Base-by-base conservation (phyloP, 2,113 vertebrate species). In the Ahaetulla prasina region DNA sequence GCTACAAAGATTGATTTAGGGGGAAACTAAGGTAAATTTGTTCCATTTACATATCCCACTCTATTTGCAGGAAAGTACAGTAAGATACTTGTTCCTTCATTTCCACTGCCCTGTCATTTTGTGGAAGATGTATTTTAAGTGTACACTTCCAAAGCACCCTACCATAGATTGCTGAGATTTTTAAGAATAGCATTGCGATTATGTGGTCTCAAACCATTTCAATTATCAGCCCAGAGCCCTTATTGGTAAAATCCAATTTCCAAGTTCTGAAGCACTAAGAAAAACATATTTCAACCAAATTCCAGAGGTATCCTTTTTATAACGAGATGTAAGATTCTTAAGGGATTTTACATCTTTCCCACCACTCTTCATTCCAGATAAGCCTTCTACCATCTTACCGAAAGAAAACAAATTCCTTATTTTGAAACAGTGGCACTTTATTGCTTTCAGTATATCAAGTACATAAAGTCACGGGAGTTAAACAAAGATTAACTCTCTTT, bases 401-500 rank as follows among this genome's bases (percentile, higher is more conserved):
- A 92, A 94, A 94, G 93, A 92, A 96, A 97, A 96, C 95, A 96
- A 97, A 93, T 91, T 74, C 27, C 85, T 95, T 94, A 89, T 60
- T 95, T 93, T 87, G 93, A 88, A 96, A 94, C 85, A 95, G 84
- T 23, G n/a, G 93, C 91, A 45, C 92, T 95, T 95, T 63, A 91
- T 94, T 94, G 89, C 92, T 94, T 94, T 92, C 93, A 95, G 87
- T 49, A 88, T 60, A 88, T n/a, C 47, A 88, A 94, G 57, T 63
- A 60, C 50, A 95, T 88, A 94, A 95, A 92, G 92, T 95, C 94
- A 60, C 45, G 30, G 86, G 94, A 97, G 94, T 96, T 96, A 97
- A 97, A 95, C 94, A 96, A 96, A 96, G 96, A 96, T 96, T 95
- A 95, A 95, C 94, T 96, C 96, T 91, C 92, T 94, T 92, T 94